Percentiles rank a stretch among this genome's conserved stretches.
Evolutionary conservation across 2,797 vertebrate species (phyloP).

Genomic region (Diglossa cyanea): DNA sequence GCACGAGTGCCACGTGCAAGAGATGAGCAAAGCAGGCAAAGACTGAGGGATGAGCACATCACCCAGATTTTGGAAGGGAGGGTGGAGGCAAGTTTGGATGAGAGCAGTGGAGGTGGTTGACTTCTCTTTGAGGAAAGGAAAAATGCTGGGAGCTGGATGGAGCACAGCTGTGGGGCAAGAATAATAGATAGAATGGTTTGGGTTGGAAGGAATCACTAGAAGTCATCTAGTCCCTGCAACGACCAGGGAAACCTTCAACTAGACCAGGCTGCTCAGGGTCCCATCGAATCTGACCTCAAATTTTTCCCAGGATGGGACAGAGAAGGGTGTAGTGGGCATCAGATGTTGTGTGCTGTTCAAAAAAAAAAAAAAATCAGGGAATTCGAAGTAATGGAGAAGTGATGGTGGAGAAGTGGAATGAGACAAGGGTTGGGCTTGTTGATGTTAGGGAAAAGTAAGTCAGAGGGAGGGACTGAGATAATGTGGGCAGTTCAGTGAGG

Average conservation of each 20-base stretch:
- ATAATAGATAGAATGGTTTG: not conserved
- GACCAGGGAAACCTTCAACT: not conserved
- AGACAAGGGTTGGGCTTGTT: not conserved
- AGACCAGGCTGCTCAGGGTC: not conserved
- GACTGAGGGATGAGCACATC: not conserved
- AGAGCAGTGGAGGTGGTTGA: not conserved
- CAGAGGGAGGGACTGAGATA: not conserved
- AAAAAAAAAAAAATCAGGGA: not conserved
- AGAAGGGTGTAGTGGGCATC: not conserved
- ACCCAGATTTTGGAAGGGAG: not conserved
- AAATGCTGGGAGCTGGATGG: not conserved
- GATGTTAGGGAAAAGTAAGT: not conserved
- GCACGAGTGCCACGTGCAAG: accelerated
- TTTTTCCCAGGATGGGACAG: not conserved
- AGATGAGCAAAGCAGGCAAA: not conserved
- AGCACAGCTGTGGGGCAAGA: not conserved
- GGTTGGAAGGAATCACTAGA: not conserved
- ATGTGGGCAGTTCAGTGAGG: not conserved
- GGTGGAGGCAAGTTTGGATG: not conserved
- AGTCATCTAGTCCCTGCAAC: not conserved
- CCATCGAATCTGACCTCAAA: not conserved
- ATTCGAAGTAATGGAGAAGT: not conserved
- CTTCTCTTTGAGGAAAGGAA: not conserved
- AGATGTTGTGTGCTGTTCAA: too few relatives aligned
- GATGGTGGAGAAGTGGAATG: not conserved